Conservation (phyloP, 2,113 vertebrate genomes). For the Amia ocellicauda region DNA sequence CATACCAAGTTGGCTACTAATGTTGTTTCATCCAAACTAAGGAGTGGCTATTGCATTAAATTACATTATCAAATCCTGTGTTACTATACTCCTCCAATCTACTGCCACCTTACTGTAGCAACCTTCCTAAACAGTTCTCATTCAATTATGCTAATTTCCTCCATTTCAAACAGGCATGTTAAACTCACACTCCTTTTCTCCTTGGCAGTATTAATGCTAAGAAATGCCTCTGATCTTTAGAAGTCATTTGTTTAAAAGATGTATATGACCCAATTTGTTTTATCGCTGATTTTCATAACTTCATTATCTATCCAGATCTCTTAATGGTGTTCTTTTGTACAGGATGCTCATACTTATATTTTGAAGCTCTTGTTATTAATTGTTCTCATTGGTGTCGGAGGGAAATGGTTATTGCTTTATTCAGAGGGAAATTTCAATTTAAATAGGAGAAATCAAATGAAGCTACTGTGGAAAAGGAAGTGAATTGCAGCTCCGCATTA, state of each 20-base stretch:
- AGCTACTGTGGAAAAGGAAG: background rate
- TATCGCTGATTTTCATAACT: slow-evolving; percentile 56
- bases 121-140: slow-evolving; percentile 30
- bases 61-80: slow-evolving; percentile 5
- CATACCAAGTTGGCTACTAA: slow-evolving; percentile 1
- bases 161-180: slow-evolving; percentile 3
- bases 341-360: slow-evolving; percentile 14
- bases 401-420: slow-evolving; percentile 42
- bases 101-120: slow-evolving; percentile 24
- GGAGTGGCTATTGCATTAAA: slow-evolving; percentile 17
- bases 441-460: slow-evolving; percentile 27
- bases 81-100: slow-evolving; percentile 11
- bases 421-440: slow-evolving; percentile 40
- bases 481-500: slow-evolving; percentile 36
- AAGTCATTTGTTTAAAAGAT: slow-evolving; percentile 47
- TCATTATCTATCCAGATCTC: slow-evolving; percentile 49
- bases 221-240: slow-evolving; percentile 36
- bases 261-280: slow-evolving; percentile 53
- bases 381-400: slow-evolving; percentile 32
- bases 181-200: slow-evolving; percentile 1
- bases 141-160: slow-evolving; percentile 35
- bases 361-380: slow-evolving; percentile 40
- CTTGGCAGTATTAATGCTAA: slow-evolving; percentile 26
- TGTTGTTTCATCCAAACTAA: slow-evolving; percentile 11
- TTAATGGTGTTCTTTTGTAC: slow-evolving; percentile 32